Evolutionary conservation across 64 coral and sea anemone genomes (phyloP), one percentile per base, ranked within the genome.

Genomic region (Catalaphyllia jardinei): DNA sequence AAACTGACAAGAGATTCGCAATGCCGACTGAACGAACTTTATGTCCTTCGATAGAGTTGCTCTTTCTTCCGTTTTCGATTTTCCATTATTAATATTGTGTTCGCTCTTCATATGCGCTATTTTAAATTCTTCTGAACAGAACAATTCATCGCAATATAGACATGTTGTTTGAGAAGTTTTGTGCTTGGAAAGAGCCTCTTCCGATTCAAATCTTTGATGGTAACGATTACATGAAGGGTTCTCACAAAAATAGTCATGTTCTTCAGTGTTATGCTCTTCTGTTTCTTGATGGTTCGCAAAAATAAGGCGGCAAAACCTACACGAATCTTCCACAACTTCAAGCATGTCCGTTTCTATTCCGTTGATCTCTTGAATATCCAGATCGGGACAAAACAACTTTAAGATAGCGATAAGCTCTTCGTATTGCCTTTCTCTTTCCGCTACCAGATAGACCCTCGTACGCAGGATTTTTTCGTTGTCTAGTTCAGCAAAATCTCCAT

Each of bases 351-450:
- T 89, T 20, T 93, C 91, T 33, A 59, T 60, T 2, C 93, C 97
- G 79, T 99, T 91, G 0, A 99, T 80, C 61, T 93, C 93, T 31
- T 74, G 63, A 29, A 99, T 31, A 75, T 89, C 59, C 39, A 95
- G 5, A 2, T 77, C 22, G 24, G 74, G 63, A 60, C 90, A 88
- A 78, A 71, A 73, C 72, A 31, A 52, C 77, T 88, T 83, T 55
- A 99, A 86, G 52, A 89, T 95, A 29, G 93, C 91, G 67, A 88
- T 76, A 24, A 95, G 79, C 81, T 99, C 97, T 62, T 99, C 97
- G n/a, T 88, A 91, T 22, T 99, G 81, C 20, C 97, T 74, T 3
- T 93, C 97, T 42, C 84, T 55, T 15, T 99, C 97, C 14, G 87
- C 79, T 16, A 95, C 85, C 52, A 99, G 86, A 69, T 90, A 84